Conservation (phyloP, 37 sponge, comb jelly and placozoan species). For the Tethya wilhelma region DNA sequence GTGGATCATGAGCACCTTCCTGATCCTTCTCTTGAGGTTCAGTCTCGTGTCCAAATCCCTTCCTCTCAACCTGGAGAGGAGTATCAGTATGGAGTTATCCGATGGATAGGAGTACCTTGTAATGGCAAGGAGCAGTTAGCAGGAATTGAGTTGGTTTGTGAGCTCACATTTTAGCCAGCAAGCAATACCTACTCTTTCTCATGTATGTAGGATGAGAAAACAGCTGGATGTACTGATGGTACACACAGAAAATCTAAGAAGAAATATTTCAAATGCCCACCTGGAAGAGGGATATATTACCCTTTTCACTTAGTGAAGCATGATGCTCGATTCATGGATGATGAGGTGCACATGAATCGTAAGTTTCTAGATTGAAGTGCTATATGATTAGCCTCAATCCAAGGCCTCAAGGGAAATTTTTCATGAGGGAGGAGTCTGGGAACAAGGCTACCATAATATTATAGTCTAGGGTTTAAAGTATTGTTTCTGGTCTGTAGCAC, state of each 20-base stretch:
- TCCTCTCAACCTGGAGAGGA: not conserved
- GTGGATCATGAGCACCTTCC: not conserved
- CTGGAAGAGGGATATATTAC: slow-evolving; percentile 57
- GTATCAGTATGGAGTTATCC: slow-evolving; percentile 43
- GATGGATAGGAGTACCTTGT: slow-evolving; percentile 64
- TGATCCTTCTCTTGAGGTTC: not conserved
- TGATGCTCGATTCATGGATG: slow-evolving; percentile 38
- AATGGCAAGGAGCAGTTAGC: slow-evolving; percentile 29
- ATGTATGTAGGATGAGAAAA: slow-evolving; percentile 48
- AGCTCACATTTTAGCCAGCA: no score
- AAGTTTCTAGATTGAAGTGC: no score
- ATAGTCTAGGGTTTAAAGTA: no score
- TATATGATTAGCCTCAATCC: no score
- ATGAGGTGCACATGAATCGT: slow-evolving; percentile 31
- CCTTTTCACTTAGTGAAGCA: slow-evolving; percentile 27
- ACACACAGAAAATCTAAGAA: slow-evolving; percentile 5
- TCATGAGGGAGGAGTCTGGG: no score
- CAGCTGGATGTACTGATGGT: slow-evolving; percentile 69
- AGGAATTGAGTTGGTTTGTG: slow-evolving; percentile 80
- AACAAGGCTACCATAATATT: no score
- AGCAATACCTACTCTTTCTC: not conserved
- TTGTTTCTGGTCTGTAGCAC: no score
- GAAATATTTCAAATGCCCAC: slow-evolving; percentile 54
- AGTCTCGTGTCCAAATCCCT: not conserved
- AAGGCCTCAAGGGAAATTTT: no score